Evolutionary conservation across 2,888 invertebrate species (phyloP).

Genomic region (Dryocosmus kuriphilus): DNA sequence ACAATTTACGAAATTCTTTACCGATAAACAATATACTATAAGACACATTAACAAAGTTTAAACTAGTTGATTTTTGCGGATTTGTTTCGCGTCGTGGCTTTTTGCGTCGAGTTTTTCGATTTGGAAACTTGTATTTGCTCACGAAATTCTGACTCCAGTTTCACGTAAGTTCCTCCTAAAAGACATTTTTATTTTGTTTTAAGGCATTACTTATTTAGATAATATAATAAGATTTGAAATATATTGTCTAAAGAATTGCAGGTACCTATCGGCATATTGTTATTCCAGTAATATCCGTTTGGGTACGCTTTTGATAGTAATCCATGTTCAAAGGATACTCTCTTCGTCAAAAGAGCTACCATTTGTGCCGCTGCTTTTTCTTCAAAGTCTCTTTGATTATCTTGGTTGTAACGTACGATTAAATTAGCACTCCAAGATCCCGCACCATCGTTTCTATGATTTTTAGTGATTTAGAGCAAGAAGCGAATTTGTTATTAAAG

Average conservation of each 20-base stretch:
- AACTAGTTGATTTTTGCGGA: slow-evolving; percentile 57
- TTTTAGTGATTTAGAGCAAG: slow-evolving; percentile 3
- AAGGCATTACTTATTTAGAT: background rate
- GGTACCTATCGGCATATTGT: slow-evolving; percentile 68
- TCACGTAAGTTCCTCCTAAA: slow-evolving; percentile 86
- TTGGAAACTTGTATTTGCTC: slow-evolving; percentile 78
- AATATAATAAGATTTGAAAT: slow-evolving; percentile 23
- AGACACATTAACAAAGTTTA: slow-evolving; percentile 13
- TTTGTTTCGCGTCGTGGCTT: slow-evolving; percentile 58
- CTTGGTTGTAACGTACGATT: slow-evolving; percentile 91
- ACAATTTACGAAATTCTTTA: slow-evolving; percentile 6
- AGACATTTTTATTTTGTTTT: slow-evolving; percentile 41
- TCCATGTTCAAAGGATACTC: slow-evolving; percentile 68
- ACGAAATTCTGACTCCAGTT: slow-evolving; percentile 88
- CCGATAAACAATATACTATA: slow-evolving; percentile 19
- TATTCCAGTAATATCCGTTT: slow-evolving; percentile 57
- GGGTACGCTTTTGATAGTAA: slow-evolving; percentile 60
- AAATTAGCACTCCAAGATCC: slow-evolving; percentile 87
- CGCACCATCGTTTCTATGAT: slow-evolving; percentile 77
- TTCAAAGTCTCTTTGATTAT: slow-evolving; percentile 91
- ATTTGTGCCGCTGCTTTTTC: slow-evolving; percentile 87
- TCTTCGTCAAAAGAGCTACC: slow-evolving; percentile 81
- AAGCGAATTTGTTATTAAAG: background rate
- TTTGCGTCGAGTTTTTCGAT: slow-evolving; percentile 64
- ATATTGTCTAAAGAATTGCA: background rate